A percentile compares a stretch with the other conserved stretches of the same genome.
Conservation (phyloP, 2,797 vertebrate species). For the Lacerta bilineata region DNA sequence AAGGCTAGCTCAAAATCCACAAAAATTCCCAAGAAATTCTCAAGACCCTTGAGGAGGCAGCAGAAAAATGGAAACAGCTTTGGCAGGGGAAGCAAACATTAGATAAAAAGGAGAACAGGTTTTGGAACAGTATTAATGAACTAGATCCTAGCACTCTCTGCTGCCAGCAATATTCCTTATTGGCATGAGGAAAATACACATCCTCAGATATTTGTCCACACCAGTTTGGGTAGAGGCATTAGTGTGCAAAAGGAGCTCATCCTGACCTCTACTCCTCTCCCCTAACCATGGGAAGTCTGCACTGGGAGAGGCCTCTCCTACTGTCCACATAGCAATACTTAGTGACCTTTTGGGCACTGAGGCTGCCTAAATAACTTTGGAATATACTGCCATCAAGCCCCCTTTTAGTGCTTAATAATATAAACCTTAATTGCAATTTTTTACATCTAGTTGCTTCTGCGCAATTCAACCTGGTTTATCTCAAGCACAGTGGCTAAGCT, state of each 20-base stretch:
- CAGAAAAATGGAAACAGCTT: too few relatives aligned
- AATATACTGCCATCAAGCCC: constrained; percentile 24
- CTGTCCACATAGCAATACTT: neutral
- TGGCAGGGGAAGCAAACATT: too few relatives aligned
- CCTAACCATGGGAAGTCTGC: neutral
- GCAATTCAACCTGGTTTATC: constrained; percentile 41
- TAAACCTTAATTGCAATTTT: constrained; percentile 47
- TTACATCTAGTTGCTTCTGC: constrained; percentile 21
- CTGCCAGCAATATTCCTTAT: too few relatives aligned
- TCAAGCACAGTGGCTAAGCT: constrained; percentile 36
- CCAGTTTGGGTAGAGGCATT: neutral
- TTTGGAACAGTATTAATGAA: too few relatives aligned
- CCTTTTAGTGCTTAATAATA: constrained; percentile 34
- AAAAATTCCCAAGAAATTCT: too few relatives aligned
- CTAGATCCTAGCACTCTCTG: neutral
- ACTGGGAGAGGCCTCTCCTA: too few relatives aligned
- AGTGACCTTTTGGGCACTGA: neutral
- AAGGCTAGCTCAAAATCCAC: too few relatives aligned
- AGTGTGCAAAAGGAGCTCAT: neutral
- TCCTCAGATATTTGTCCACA: neutral
- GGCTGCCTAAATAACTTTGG: constrained; percentile 1
- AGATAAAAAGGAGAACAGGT: too few relatives aligned
- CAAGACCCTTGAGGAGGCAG: too few relatives aligned
- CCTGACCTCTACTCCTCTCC: neutral
- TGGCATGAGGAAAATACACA: neutral